Evolutionary conservation across 53 echinoderm and acorn worm species (phyloP).

Genomic region (Apostichopus leukothele): DNA sequence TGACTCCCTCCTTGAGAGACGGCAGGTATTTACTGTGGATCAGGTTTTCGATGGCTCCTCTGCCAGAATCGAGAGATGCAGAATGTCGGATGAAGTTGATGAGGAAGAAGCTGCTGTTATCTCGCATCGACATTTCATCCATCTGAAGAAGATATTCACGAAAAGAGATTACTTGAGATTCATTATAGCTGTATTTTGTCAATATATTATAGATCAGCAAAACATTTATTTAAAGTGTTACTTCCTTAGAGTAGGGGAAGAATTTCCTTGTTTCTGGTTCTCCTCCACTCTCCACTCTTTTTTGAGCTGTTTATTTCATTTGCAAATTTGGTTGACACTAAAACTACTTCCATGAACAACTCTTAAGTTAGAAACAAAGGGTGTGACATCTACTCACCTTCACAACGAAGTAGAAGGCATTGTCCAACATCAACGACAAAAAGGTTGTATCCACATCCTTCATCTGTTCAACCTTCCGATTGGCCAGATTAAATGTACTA

Average conservation of each 20-base stretch:
- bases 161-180: no score
- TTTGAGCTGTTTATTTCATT: no score
- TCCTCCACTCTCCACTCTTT: no score
- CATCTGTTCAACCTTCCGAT: constrained; percentile 63
- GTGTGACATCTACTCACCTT: constrained; percentile 53
- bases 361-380: no score
- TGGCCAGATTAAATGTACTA: constrained; percentile 65
- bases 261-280: no score
- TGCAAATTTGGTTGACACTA: no score
- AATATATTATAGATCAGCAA: no score
- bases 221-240: no score
- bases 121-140: constrained; percentile 92
- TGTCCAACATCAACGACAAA: constrained; percentile 56
- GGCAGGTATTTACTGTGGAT: constrained; percentile 70
- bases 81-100: constrained; percentile 64
- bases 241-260: no score
- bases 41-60: constrained; percentile 55
- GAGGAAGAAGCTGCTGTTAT: constrained; percentile 73
- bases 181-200: no score
- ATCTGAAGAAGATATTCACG: constrained; percentile 46
- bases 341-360: no score
- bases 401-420: constrained; percentile 86
- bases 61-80: neutral
- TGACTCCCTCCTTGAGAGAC: constrained; percentile 61
- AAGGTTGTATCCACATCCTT: neutral